These are phyloP conservation scores for Formica selysi DNA, from an alignment of 1,140 invertebrate genomes.

Conservation along the genomic window DNA sequence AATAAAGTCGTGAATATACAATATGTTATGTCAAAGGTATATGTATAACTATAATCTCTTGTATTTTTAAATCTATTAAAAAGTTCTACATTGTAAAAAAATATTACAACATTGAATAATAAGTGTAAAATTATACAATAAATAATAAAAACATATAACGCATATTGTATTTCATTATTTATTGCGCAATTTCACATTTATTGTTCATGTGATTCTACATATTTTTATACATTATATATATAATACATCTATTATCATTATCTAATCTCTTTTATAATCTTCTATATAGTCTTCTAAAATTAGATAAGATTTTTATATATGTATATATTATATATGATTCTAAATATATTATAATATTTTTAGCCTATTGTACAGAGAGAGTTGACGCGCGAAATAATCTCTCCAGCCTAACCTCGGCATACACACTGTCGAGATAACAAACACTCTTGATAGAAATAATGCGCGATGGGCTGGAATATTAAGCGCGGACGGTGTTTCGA, in stretches of 20 bases:
- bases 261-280: not conserved
- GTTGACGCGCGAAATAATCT: constrained; percentile 36
- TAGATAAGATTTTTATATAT: not conserved
- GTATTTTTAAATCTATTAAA: not conserved
- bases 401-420: constrained; percentile 12
- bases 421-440: constrained; percentile 36
- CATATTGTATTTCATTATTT: too few relatives aligned
- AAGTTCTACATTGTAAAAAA: not conserved
- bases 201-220: not conserved
- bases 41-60: not conserved
- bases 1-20: not conserved
- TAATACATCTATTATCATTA: not conserved
- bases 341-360: not conserved
- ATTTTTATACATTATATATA: not conserved
- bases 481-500: constrained; percentile 10
- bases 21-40: not conserved
- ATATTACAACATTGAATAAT: too few relatives aligned
- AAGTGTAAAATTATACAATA: too few relatives aligned
- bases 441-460: constrained; percentile 52
- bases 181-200: not conserved
- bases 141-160: too few relatives aligned
- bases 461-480: constrained; percentile 50
- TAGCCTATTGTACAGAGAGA: not conserved
- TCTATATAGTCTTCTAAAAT: not conserved
- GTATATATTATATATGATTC: not conserved